Base-by-base conservation (phyloP, 2,797 vertebrate genomes). In the Lates japonicus region DNA sequence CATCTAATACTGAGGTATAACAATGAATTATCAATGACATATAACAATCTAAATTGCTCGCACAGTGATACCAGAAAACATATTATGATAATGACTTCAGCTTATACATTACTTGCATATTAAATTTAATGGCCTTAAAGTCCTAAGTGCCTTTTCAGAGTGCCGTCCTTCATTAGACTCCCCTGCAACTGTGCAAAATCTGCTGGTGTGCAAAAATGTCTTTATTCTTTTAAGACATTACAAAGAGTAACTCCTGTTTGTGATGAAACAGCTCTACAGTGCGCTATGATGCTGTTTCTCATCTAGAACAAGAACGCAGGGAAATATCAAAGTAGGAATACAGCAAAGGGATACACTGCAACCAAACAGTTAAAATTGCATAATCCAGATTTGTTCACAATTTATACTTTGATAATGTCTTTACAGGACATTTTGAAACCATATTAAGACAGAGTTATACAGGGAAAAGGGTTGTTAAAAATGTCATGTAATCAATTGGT, bases 11-110 rank as follows among this genome's bases (percentile, higher is more conserved):
- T 69, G 72, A 77, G 59, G 80, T 75, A 84, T 88, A 76, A 84
- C 84, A 84, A 92, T 93, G 82, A 90, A 94, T 93, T 88, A 93
- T 90, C 91, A 90, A 79, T 88, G 88, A 82, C 87, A 90, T 76
- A 86, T 81, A 89, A 91, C 83, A 87, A 89, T 85, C 67, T 58
- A 85, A 87, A 93, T 83, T 88, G 88, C 89, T 88, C 70, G 61
- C 74, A 81, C 88, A 80, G 81, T 84, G 81, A 90, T 88, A 86
- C 77, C 76, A 84, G 84, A 86, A 92, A 93, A 94, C 85, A 89
- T 85, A 94, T 92, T 91, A 94, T 91, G 87, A 76, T 93, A 93
- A 95, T 93, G 81, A 90, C 79, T 73, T 76, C 25, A 74, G 67
- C 73, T 85, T 90, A 82, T 84, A 85, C 81, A 83, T 93, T 84